Conservation (phyloP, 2,113 vertebrate genomes). For the Alectura lathami region DNA sequence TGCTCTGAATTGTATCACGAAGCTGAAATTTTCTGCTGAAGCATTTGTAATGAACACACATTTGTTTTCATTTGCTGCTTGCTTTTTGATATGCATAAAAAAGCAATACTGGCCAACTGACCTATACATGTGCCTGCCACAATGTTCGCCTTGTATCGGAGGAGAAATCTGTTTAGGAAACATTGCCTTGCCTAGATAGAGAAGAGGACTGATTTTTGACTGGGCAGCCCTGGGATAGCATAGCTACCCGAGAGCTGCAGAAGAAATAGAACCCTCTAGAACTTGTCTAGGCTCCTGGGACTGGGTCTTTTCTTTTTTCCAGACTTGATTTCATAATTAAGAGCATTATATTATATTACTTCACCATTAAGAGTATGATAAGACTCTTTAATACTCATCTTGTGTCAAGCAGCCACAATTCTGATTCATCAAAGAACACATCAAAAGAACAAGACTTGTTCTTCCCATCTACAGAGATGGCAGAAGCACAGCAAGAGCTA, state of each 20-base stretch:
- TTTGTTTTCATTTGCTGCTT: neutral
- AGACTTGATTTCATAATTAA: neutral
- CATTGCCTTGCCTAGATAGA: neutral
- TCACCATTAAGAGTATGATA: neutral
- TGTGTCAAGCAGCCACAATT: neutral
- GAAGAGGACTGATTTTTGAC: neutral
- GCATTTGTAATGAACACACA: neutral
- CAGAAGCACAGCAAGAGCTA: neutral
- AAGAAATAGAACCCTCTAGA: neutral
- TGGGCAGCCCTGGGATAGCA: neutral
- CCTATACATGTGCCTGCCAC: neutral
- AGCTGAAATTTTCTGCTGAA: rapidly evolving
- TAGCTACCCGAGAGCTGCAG: neutral
- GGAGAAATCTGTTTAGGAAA: neutral
- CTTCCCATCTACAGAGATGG: neutral
- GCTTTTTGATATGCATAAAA: neutral
- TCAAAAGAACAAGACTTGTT: neutral
- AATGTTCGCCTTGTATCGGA: neutral
- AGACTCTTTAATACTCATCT: neutral
- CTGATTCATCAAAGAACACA: neutral
- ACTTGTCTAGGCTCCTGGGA: neutral
- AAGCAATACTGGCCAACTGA: neutral
- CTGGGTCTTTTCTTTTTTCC: neutral
- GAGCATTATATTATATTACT: neutral
- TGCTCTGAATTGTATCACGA: neutral